Percentiles rank a stretch among this genome's conserved stretches.
Conservation (phyloP, 2,797 vertebrate species). For the Cercopithecus petaurista region DNA sequence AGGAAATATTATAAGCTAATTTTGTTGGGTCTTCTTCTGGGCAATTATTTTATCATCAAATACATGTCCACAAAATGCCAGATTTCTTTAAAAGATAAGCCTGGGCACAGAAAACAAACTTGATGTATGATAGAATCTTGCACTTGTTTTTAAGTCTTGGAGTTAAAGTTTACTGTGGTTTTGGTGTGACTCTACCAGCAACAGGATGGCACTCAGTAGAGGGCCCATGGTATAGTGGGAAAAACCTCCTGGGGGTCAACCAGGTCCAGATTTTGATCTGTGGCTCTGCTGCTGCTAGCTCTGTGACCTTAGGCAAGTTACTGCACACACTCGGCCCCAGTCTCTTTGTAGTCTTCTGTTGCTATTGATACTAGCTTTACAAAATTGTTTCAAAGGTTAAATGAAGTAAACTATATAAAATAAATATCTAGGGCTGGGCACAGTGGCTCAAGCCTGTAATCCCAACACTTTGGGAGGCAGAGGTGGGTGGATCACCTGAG, state of each 20-base stretch:
- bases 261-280: neutral
- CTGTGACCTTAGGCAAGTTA: neutral
- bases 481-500: no score
- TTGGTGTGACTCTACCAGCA: neutral
- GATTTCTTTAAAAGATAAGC: neutral
- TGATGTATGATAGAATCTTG: neutral
- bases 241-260: neutral
- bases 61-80: neutral
- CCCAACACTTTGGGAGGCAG: no score
- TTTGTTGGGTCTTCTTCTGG: neutral
- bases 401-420: neutral
- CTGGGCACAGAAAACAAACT: neutral
- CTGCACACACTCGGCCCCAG: neutral
- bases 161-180: neutral
- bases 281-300: neutral
- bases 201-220: neutral
- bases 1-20: neutral
- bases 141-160: neutral
- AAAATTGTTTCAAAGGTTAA: neutral
- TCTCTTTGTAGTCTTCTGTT: neutral
- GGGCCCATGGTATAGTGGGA: neutral
- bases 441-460: no score
- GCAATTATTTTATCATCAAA: slow-evolving; percentile 45
- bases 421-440: neutral
- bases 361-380: neutral